A percentile compares a stretch with the other conserved stretches of the same genome.
These are phyloP conservation scores for Eurois occulta DNA, from an alignment of 2,888 invertebrate species.

Conservation along the genomic window DNA sequence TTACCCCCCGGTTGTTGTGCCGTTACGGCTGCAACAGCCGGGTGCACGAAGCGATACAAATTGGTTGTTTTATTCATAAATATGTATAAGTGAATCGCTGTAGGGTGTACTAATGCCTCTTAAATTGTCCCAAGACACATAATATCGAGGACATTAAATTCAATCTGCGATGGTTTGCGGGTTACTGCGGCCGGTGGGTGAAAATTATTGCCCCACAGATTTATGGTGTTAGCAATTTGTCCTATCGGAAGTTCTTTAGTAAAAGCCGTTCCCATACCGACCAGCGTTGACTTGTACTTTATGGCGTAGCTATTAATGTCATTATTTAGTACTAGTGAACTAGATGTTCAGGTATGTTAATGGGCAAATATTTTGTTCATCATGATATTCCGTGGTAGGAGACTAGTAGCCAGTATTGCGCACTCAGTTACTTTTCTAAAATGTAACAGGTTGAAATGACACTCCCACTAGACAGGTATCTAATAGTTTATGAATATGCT, in stretches of 20 bases:
- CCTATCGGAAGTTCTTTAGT: constrained; percentile 78
- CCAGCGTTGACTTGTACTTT: constrained; percentile 41
- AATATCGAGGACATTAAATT: constrained; percentile 83
- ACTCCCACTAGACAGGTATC: constrained; percentile 32
- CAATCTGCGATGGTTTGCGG: constrained; percentile 79
- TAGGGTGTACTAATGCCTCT: constrained; percentile 81
- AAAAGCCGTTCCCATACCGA: constrained; percentile 32
- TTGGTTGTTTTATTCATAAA: constrained; percentile 84
- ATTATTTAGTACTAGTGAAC: constrained; percentile 4
- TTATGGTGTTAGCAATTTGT: constrained; percentile 82
- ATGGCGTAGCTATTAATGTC: constrained; percentile 29
- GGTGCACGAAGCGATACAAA: constrained; percentile 69
- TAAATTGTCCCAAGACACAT: constrained; percentile 82
- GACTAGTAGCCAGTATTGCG: constrained; percentile 6
- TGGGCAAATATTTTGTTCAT: not conserved
- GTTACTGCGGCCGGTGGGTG: constrained; percentile 74
- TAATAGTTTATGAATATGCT: constrained; percentile 61
- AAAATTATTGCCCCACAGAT: constrained; percentile 79
- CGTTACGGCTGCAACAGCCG: constrained; percentile 75
- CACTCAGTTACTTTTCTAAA: constrained; percentile 17
- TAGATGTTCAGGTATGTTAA: constrained; percentile 8
- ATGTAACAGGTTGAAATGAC: constrained; percentile 23
- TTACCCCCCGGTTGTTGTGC: constrained; percentile 71
- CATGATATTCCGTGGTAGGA: not conserved
- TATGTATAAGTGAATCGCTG: constrained; percentile 83